Evolutionary conservation across 2,888 invertebrate genomes (phyloP), one percentile per base, ranked within the genome.

Genomic region (Lordiphosa fenestrarum): DNA sequence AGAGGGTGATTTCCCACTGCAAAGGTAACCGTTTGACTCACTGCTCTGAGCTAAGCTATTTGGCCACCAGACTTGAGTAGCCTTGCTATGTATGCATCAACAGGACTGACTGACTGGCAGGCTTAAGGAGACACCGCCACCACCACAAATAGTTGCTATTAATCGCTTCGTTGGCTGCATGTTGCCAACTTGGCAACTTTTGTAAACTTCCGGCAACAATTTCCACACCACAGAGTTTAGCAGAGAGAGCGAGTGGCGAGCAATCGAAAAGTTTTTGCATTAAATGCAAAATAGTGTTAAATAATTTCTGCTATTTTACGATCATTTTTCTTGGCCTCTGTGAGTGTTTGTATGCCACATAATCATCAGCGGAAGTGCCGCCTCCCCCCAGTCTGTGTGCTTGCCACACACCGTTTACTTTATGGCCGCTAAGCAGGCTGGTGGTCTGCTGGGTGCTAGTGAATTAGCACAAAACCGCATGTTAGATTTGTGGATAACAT

Each of bases 251-350:
- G 56, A 41, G 47, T 21, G 15, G 15, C 13, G 56, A 70, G 56
- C 7, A 25, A 37, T 58, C 55, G 49, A 54, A 71, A 81, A 81
- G 47, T 82, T 81, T 80, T 69, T 73, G 71, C 80, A 81, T 77
- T 80, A 75, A 81, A 80, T 80, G 71, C 73, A 77, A 82, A 82
- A 73, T 69, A 71, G 82, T 82, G 80, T 80, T 73, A 75, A 81
- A 75, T 80, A 77, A 73, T 82, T 82, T 78, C 56, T 60, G 74
- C 63, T 69, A 71, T 76, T 78, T 78, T 81, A 69, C 71, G 63
- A 74, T 78, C 60, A 67, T 72, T 72, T 74, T 67, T 66, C 77
- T 63, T 53, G 51, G 63, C 55, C 36, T 46, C 58, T 33, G 38
- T 47, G 30, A 10, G 36, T 44, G 33, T 23, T 10, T 48, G 21